Percentiles rank a stretch among this genome's conserved stretches.
Conservation (phyloP, 2,888 invertebrate species). For the Athetis lepigone region DNA sequence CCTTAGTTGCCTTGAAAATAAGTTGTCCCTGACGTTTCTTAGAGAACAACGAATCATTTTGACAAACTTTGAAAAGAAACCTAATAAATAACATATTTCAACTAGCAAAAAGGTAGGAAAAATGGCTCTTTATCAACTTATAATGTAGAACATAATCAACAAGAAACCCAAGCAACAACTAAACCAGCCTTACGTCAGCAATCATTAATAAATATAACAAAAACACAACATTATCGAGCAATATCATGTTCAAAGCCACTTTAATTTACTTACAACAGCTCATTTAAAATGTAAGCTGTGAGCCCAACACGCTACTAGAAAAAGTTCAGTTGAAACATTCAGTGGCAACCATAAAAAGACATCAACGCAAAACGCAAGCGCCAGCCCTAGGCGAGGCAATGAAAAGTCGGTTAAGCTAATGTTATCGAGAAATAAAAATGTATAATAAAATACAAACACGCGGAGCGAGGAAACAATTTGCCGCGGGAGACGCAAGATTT, state of each 20-base stretch:
- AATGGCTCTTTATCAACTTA: not conserved
- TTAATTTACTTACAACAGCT: conserved; percentile 41
- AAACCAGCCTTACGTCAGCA: not conserved
- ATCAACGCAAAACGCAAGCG: conserved; percentile 68
- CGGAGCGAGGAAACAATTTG: conserved; percentile 90
- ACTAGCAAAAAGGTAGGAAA: not conserved
- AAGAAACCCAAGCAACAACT: conserved; percentile 3
- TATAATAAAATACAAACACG: conserved; percentile 91
- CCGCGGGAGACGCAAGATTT: conserved; percentile 90
- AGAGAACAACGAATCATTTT: no score
- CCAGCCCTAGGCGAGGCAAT: conserved; percentile 88
- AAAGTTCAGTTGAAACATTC: conserved; percentile 63
- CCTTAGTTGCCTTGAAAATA: no score
- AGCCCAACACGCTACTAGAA: conserved; percentile 43
- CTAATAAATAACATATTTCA: not conserved
- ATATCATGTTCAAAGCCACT: conserved; percentile 33
- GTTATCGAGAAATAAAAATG: conserved; percentile 91
- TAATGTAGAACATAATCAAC: not conserved
- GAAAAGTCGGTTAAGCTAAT: conserved; percentile 91
- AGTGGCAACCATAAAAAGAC: conserved; percentile 68
- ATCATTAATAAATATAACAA: conserved; percentile 15
- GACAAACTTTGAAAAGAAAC: not conserved
- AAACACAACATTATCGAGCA: conserved; percentile 18
- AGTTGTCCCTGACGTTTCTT: no score
- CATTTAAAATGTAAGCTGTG: conserved; percentile 49